phyloP scores from a whole-genome alignment of 2,888 invertebrate species.

The Eristalis arbustorum region DNA sequence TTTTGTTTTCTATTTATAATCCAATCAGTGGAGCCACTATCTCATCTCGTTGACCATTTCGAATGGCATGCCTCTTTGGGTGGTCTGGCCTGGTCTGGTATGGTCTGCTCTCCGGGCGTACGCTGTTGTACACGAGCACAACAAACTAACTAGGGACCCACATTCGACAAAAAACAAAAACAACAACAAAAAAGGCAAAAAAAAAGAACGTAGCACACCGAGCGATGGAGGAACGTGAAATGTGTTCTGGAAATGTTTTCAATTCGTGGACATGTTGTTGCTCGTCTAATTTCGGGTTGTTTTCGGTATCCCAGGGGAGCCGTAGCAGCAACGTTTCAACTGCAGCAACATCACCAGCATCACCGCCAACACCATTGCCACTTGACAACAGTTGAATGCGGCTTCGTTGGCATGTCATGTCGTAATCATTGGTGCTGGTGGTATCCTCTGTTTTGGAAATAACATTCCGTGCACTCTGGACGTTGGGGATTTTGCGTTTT shows the following conservation, averaged over 20 bases:
- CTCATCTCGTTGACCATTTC: constrained; percentile 54
- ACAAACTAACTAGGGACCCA: constrained; percentile 30
- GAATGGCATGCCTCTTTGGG: constrained; percentile 45
- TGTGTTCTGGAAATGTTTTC: constrained; percentile 67
- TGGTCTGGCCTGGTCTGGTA: constrained; percentile 19
- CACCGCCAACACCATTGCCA: constrained; percentile 7
- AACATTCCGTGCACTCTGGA: constrained; percentile 43
- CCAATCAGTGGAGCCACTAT: constrained; percentile 60
- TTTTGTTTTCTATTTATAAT: constrained; percentile 70
- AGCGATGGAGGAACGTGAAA: constrained; percentile 41
- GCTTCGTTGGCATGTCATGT: constrained; percentile 65
- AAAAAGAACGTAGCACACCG: constrained; percentile 5
- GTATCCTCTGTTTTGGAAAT: constrained; percentile 64
- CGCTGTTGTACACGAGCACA: constrained; percentile 5
- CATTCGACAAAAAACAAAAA: background rate
- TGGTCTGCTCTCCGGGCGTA: background rate
- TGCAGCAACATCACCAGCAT: constrained; percentile 28
- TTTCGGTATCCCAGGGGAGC: constrained; percentile 55
- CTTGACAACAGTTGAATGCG: constrained; percentile 67
- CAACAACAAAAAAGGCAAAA: background rate
- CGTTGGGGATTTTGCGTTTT: constrained; percentile 43
- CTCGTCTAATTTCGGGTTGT: constrained; percentile 58
- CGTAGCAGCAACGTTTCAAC: constrained; percentile 41
- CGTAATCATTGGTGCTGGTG: constrained; percentile 62
- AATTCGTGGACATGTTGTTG: constrained; percentile 66